Conservation (phyloP, 1,140 invertebrate species). For the Notospermus geniculatus region DNA sequence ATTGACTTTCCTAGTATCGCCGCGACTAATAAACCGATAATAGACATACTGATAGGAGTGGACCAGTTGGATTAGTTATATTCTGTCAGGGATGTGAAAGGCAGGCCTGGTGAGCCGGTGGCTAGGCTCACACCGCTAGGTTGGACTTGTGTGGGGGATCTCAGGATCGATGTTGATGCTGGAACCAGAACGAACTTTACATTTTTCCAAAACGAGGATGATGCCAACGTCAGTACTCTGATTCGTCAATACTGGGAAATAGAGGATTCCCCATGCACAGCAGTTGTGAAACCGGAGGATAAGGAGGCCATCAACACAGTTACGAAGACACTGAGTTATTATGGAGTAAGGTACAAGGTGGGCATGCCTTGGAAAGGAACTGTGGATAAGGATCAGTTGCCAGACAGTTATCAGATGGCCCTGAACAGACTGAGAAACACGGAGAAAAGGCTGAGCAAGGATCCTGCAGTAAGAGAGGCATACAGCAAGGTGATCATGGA, state of each 20-base stretch:
- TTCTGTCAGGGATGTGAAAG: not conserved
- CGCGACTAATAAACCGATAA: not conserved
- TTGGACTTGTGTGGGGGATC: slow-evolving; percentile 17
- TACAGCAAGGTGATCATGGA: slow-evolving; percentile 10
- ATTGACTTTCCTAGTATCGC: not conserved
- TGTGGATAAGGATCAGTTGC: slow-evolving; percentile 1
- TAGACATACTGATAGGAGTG: slow-evolving; percentile 8
- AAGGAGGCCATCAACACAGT: slow-evolving; percentile 9
- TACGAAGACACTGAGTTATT: not conserved
- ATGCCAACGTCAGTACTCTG: too few species aligned
- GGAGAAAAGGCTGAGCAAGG: slow-evolving; percentile 18
- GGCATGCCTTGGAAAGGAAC: slow-evolving; percentile 19
- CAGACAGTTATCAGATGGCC: slow-evolving; percentile 23
- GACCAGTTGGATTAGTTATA: not conserved
- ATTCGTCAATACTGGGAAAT: not conserved
- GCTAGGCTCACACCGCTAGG: slow-evolving; percentile 18
- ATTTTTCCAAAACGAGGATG: not conserved
- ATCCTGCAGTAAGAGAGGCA: not conserved
- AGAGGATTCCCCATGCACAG: not conserved
- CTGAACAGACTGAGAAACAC: slow-evolving; percentile 2
- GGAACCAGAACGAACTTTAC: too few species aligned
- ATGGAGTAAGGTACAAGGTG: slow-evolving; percentile 10
- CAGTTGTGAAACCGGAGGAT: not conserved
- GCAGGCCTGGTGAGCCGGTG: slow-evolving; percentile 13
- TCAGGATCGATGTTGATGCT: not conserved